phyloP scores from a whole-genome alignment of 2,113 vertebrate genomes.

The Nycticebus coucang region DNA sequence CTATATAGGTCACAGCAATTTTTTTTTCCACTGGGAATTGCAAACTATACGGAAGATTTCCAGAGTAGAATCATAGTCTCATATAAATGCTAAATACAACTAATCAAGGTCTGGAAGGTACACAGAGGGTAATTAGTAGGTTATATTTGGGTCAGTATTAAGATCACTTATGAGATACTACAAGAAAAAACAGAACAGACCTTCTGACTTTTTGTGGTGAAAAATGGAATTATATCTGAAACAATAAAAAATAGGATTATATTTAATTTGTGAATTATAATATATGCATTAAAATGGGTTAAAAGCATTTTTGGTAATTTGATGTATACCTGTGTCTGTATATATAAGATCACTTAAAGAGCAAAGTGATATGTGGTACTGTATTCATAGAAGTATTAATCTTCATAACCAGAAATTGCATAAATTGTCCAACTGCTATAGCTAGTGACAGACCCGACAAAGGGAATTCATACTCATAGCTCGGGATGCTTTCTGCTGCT shows the following conservation, averaged over 20 bases:
- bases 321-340: conserved; percentile 9
- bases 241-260: conserved; percentile 45
- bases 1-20: conserved; percentile 81
- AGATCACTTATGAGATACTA: conserved; percentile 66
- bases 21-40: conserved; percentile 77
- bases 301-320: conserved; percentile 52
- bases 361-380: conserved; percentile 15
- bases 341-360: conserved; percentile 47
- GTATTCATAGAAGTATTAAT: conserved; percentile 14
- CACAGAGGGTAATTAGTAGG: conserved; percentile 70
- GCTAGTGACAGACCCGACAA: neutral
- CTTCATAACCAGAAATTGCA: conserved; percentile 30
- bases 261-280: conserved; percentile 44
- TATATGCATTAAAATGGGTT: conserved; percentile 49
- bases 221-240: conserved; percentile 49
- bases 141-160: conserved; percentile 73
- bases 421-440: neutral
- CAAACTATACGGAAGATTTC: conserved; percentile 78
- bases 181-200: conserved; percentile 51
- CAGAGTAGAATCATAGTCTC: conserved; percentile 78
- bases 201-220: conserved; percentile 45
- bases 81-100: conserved; percentile 73
- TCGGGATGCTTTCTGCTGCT: neutral
- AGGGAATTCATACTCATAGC: neutral
- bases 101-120: conserved; percentile 71